A percentile compares a stretch with the other conserved stretches of the same genome.
Evolutionary conservation across 2,113 vertebrate genomes (phyloP).

Genomic region (Chionodraco myersi): DNA sequence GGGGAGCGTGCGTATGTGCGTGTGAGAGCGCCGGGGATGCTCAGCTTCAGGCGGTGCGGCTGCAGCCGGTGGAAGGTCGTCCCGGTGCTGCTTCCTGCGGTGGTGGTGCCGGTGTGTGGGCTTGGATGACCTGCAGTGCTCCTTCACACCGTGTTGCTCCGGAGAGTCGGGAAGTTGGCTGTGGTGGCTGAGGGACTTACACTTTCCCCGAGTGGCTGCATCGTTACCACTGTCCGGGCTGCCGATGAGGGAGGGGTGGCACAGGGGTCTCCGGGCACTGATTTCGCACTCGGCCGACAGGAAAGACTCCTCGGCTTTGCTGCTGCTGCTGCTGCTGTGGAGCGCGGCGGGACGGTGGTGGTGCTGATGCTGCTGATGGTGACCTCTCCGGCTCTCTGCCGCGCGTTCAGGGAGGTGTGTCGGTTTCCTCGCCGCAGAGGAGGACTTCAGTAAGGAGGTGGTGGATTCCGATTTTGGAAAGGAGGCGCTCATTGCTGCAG

Average conservation of each 20-base stretch:
- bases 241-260: slow-evolving; percentile 84
- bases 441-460: slow-evolving; percentile 88
- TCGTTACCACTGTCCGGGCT: slow-evolving; percentile 72
- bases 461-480: slow-evolving; percentile 92
- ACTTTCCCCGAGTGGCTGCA: slow-evolving; percentile 73
- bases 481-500: slow-evolving; percentile 88
- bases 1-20: slow-evolving; percentile 68
- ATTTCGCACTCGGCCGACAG: slow-evolving; percentile 86
- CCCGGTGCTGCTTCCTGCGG: slow-evolving; percentile 75
- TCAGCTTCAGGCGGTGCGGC: slow-evolving; percentile 41
- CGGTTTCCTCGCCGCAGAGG: slow-evolving; percentile 72
- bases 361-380: slow-evolving; percentile 75
- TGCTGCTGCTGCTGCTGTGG: slow-evolving; percentile 50
- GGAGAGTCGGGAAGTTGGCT: slow-evolving; percentile 61
- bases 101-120: slow-evolving; percentile 80
- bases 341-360: slow-evolving; percentile 73
- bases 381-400: slow-evolving; percentile 70
- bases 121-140: slow-evolving; percentile 75
- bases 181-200: slow-evolving; percentile 64
- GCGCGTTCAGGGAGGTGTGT: slow-evolving; percentile 67
- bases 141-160: slow-evolving; percentile 66
- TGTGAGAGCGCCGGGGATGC: slow-evolving; percentile 60
- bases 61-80: slow-evolving; percentile 51
- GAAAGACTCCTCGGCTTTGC: slow-evolving; percentile 72
- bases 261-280: slow-evolving; percentile 93